phyloP scores from a whole-genome alignment of 2,888 invertebrate species.

The Campoletis raptor region DNA sequence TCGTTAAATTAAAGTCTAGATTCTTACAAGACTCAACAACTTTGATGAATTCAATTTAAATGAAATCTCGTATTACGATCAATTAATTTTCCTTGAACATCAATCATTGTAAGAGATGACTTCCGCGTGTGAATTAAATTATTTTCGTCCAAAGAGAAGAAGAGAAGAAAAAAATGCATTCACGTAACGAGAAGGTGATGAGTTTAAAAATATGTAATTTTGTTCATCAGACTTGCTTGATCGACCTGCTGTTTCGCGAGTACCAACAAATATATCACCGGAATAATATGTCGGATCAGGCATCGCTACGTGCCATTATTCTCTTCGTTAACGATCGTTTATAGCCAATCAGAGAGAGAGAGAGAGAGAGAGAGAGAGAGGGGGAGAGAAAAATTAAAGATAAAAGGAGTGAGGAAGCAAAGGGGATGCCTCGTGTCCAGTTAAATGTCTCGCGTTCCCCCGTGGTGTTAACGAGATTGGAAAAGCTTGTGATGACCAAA shows the following conservation, averaged over 20 bases:
- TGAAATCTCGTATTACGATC: constrained; percentile 9
- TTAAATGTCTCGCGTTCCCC: constrained; percentile 68
- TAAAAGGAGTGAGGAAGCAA: constrained; percentile 3
- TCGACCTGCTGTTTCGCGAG: constrained; percentile 26
- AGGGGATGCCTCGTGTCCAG: constrained; percentile 61
- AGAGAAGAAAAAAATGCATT: not conserved
- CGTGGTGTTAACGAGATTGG: constrained; percentile 72
- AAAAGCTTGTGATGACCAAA: constrained; percentile 66
- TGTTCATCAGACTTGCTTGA: constrained; percentile 36
- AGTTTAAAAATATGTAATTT: constrained; percentile 37
- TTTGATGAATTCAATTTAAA: not conserved
- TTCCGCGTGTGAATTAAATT: constrained; percentile 22
- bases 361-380: constrained; percentile 63
- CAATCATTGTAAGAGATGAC: constrained; percentile 3
- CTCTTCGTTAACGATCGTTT: constrained; percentile 76
- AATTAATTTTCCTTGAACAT: not conserved
- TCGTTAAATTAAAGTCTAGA: not conserved
- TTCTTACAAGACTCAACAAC: not conserved
- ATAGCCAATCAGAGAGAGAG: constrained; percentile 76
- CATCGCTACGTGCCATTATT: constrained; percentile 59
- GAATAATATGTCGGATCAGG: constrained; percentile 58
- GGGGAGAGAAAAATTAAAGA: constrained; percentile 53
- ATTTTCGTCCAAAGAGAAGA: not conserved
- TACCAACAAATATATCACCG: constrained; percentile 30
- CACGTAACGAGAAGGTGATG: constrained; percentile 19